Evolutionary conservation across 2,888 invertebrate genomes (phyloP).

Genomic region (Macropis europaea): DNA sequence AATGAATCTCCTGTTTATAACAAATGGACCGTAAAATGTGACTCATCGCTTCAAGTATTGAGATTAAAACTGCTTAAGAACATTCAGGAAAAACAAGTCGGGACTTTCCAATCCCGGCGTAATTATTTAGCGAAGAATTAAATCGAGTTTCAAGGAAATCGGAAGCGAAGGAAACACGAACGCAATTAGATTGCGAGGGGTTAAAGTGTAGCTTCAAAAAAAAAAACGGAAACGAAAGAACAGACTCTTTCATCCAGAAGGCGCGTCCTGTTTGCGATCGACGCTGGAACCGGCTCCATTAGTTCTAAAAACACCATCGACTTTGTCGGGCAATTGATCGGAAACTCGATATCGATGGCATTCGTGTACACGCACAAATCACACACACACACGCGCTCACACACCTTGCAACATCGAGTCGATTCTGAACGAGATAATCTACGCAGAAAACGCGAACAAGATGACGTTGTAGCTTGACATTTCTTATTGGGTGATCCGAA

Average conservation of each 20-base stretch:
- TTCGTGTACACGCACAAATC: conserved; percentile 22
- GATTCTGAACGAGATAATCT: conserved; percentile 1
- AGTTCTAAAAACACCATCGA: conserved; percentile 47
- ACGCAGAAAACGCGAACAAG: conserved; percentile 10
- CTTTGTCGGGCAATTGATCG: conserved; percentile 56
- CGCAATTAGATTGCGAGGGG: conserved; percentile 15
- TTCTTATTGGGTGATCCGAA: neutral
- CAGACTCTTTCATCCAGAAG: conserved; percentile 16
- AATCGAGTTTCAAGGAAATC: neutral
- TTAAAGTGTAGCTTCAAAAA: conserved; percentile 2
- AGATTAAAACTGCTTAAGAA: no score
- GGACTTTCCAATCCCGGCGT: neutral
- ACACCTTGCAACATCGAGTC: conserved; percentile 24
- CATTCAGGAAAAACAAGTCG: neutral
- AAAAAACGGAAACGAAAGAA: conserved; percentile 3
- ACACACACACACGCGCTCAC: no score
- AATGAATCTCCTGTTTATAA: no score
- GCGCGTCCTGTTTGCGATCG: conserved; percentile 41
- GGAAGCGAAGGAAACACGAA: conserved; percentile 1
- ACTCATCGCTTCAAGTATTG: no score
- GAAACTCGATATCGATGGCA: conserved; percentile 51
- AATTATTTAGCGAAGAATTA: neutral
- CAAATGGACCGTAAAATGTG: no score
- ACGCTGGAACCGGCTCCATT: conserved; percentile 33
- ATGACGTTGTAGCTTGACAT: neutral